Evolutionary conservation across 2,888 invertebrate species (phyloP).

Genomic region (Dyspetes luteomarginatus): DNA sequence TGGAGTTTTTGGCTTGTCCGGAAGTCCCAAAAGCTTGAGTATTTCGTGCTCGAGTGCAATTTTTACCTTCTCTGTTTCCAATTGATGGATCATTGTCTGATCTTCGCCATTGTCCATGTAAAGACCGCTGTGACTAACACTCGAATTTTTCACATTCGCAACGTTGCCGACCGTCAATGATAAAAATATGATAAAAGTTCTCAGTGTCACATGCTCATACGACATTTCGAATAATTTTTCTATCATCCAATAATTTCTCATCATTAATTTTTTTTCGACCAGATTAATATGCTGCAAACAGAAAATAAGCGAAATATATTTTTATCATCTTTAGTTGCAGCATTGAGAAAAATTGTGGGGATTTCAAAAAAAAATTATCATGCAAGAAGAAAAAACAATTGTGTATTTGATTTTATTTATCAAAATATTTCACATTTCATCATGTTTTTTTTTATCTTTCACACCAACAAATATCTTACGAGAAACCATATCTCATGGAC

Average conservation of each 20-base stretch:
- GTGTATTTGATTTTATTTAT: no score
- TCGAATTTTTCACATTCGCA: not conserved
- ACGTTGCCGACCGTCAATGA: not conserved
- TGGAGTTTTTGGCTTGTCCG: constrained; percentile 88
- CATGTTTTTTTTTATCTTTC: no score
- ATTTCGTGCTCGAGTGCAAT: constrained; percentile 93
- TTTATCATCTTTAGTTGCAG: not conserved
- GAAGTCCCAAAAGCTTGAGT: constrained; percentile 91
- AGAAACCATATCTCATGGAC: no score
- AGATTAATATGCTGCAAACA: not conserved
- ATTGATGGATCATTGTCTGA: constrained; percentile 90
- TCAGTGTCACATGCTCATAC: not conserved
- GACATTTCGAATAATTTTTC: not conserved
- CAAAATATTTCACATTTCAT: no score
- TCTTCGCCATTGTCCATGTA: not conserved
- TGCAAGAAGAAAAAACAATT: no score
- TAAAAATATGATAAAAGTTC: not conserved
- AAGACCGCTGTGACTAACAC: not conserved
- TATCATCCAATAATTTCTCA: not conserved
- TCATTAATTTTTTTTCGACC: not conserved
- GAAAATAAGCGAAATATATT: constrained; percentile 3
- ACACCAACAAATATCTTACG: no score
- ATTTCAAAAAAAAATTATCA: no score
- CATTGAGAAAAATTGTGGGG: no score
- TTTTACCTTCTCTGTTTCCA: constrained; percentile 89